Evolutionary conservation across 2,888 invertebrate species (phyloP).

Genomic region (Dryococelus australis): DNA sequence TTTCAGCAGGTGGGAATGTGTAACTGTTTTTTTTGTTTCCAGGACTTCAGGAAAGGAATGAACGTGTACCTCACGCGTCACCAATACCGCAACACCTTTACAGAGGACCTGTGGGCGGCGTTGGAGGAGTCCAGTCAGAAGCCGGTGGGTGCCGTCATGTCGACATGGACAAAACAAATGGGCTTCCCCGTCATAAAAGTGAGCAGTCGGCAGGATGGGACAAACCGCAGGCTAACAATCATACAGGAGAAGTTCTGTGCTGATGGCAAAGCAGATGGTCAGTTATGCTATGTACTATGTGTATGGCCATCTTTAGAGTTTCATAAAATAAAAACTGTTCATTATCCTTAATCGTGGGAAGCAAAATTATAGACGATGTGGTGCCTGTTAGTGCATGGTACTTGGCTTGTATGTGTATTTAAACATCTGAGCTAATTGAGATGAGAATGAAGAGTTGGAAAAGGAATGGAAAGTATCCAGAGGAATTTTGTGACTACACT

Average conservation of each 20-base stretch:
- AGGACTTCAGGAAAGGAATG: constrained; percentile 92
- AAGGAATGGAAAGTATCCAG: too few species aligned
- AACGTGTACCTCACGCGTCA: constrained; percentile 85
- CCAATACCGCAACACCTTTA: constrained; percentile 90
- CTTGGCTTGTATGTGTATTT: too few species aligned
- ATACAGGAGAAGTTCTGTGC: constrained; percentile 88
- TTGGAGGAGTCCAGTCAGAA: constrained; percentile 88
- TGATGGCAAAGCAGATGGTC: constrained; percentile 67
- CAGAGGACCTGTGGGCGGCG: constrained; percentile 92
- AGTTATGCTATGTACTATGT: constrained; percentile 17
- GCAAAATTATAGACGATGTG: too few species aligned
- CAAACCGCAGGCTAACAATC: constrained; percentile 72
- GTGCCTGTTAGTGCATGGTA: too few species aligned
- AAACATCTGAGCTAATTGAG: too few species aligned
- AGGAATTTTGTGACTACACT: too few species aligned
- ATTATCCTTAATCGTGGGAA: too few species aligned
- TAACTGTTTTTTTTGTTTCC: constrained; percentile 40
- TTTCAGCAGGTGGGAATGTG: too few species aligned
- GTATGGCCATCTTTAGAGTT: neutral
- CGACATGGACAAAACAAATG: constrained; percentile 95
- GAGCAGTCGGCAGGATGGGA: constrained; percentile 61
- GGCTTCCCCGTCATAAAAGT: constrained; percentile 88
- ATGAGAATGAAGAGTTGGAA: too few species aligned
- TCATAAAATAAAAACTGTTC: too few species aligned
- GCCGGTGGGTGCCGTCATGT: constrained; percentile 91